Percentiles rank a stretch among this genome's conserved stretches.
These are phyloP conservation scores for Scalopus aquaticus DNA, from an alignment of 2,113 vertebrate species.

Conservation along the genomic window DNA sequence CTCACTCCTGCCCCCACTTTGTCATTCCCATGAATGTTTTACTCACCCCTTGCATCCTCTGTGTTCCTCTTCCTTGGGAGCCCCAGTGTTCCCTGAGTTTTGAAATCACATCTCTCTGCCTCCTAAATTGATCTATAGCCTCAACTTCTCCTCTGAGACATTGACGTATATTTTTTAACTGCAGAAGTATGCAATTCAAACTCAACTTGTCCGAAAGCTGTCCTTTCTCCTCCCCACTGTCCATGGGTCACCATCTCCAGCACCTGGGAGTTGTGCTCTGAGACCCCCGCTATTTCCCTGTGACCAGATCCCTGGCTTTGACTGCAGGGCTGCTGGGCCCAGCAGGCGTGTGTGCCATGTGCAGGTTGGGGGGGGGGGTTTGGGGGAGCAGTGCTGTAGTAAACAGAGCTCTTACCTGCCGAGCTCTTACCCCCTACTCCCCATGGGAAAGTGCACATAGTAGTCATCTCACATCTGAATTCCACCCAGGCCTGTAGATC, in stretches of 20 bases:
- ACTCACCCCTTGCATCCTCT: neutral
- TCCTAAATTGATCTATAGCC: neutral
- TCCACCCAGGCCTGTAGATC: neutral
- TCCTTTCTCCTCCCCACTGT: neutral
- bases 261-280: neutral
- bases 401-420: no score
- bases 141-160: neutral
- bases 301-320: neutral
- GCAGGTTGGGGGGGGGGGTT: rapidly evolving
- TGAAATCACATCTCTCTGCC: neutral
- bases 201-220: neutral
- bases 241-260: neutral
- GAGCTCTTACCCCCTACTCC: neutral
- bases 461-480: no score
- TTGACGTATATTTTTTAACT: neutral
- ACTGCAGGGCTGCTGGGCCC: neutral
- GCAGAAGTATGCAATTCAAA: neutral
- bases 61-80: neutral
- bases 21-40: neutral
- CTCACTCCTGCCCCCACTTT: neutral
- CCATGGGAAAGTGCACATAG: no score
- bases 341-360: neutral
- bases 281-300: neutral
- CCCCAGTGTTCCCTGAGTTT: neutral
- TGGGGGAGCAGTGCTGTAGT: no score